Evolutionary conservation across 2,888 invertebrate species (phyloP).

Genomic region (Gasteruption jaculator): DNA sequence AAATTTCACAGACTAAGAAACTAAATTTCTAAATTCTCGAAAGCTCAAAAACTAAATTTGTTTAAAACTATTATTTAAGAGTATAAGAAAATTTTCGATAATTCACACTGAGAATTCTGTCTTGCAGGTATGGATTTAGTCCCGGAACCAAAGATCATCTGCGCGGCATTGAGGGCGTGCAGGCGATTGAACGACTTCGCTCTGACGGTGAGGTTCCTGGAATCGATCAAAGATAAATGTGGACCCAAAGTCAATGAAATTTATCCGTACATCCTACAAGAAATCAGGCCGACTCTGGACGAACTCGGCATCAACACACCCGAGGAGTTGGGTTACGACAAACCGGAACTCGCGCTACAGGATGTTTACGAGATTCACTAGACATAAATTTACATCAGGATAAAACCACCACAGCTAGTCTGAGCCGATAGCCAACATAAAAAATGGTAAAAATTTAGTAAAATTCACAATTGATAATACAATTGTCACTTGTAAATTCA

Average conservation of each 20-base stretch:
- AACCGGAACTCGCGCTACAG: constrained; percentile 87
- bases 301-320: constrained; percentile 92
- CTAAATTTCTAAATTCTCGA: too few species aligned
- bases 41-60: too few species aligned
- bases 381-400: too few species aligned
- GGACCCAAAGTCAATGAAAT: constrained; percentile 70
- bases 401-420: too few species aligned
- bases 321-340: constrained; percentile 94
- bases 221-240: constrained; percentile 87
- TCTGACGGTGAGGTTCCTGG: constrained; percentile 87
- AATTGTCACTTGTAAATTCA: too few species aligned
- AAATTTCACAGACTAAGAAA: too few species aligned
- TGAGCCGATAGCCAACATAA: too few species aligned
- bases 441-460: too few species aligned
- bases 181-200: constrained; percentile 92
- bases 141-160: constrained; percentile 86
- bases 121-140: constrained; percentile 81
- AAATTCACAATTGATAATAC: too few species aligned
- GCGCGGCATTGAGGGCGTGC: constrained; percentile 84
- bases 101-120: too few species aligned
- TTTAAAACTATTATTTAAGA: too few species aligned
- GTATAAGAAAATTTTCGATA: too few species aligned
- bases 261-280: constrained; percentile 83
- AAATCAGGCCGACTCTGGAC: constrained; percentile 86
- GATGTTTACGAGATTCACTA: constrained; percentile 66